Evolutionary conservation across 2,113 vertebrate species (phyloP).

Genomic region (Aegotheles bennettii): DNA sequence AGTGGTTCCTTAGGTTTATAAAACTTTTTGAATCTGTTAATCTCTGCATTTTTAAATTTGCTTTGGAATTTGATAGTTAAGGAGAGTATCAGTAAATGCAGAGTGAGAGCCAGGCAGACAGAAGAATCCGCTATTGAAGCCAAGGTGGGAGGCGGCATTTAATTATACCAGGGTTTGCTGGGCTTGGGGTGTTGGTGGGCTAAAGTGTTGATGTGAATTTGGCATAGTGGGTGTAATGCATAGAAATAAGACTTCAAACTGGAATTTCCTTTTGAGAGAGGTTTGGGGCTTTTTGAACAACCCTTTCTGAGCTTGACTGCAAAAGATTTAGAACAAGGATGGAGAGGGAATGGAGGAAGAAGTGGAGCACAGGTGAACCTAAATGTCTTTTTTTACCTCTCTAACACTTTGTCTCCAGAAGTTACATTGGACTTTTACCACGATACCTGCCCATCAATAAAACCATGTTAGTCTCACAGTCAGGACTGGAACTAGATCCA

Average conservation of each 20-base stretch:
- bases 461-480: not conserved
- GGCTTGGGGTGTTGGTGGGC: not conserved
- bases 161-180: conserved; percentile 20
- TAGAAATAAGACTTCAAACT: not conserved
- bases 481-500: not conserved
- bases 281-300: not conserved
- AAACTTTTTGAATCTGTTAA: not conserved
- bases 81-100: not conserved
- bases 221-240: not conserved
- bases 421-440: not conserved
- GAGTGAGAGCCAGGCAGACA: not conserved
- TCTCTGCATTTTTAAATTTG: not conserved
- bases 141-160: not conserved
- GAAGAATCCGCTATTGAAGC: not conserved
- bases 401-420: not conserved
- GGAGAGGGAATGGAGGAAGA: not conserved
- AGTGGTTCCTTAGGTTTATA: not conserved
- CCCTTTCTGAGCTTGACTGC: not conserved
- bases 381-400: not conserved
- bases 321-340: not conserved
- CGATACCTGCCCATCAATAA: not conserved
- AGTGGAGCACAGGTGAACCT: not conserved
- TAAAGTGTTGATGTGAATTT: conserved; percentile 23
- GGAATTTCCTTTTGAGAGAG: not conserved
- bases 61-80: not conserved